Base-by-base conservation (phyloP, 2,888 invertebrate genomes). In the Dichetophora obliterata region DNA sequence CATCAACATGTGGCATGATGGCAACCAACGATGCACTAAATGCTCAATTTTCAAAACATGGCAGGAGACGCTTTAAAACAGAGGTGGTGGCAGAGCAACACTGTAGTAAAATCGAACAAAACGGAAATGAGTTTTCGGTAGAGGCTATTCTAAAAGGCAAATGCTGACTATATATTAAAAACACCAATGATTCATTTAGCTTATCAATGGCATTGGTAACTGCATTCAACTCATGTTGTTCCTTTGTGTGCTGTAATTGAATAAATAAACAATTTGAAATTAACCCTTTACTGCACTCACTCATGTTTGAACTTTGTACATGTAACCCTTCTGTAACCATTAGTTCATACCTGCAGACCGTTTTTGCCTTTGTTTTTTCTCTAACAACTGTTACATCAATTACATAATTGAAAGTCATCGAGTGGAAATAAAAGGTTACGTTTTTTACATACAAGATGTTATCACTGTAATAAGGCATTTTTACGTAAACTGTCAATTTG, bases 381-480 rank as follows among this genome's bases (percentile, higher is more conserved):
- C 27, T 5, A 65, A 37, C 63, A 65, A 65, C 63, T 65, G 63
- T 65, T 31, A 50, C 68, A 24, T 50, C 68, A 68, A 68, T 68
- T 71, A 22, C 37, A 34, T 75, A 72, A 77, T 71, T 75, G 77
- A 77, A 75, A 77, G 77, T 77, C 77, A 77, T 77, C 37, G 75
- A 77, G 75, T 72, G 77, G 70, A 68, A 77, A 75, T 63, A 66
- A 77, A 71, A 75, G 59, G 70, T 66, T 66, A 71, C 71, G 59
- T 75, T 68, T 43, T 24, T 54, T 52, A 24, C 14, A 5, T 48
- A 24, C 14, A 5, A 24, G 19, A n/a, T 34, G 48, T 66, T 63
- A 70, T 54, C 43, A 63, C 74, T 69, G 65, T n/a, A 27, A 19
- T 27, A 19, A 19, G n/a, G 19, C 9, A 37, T 1, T 37, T 66